Conservation (phyloP, 2,888 invertebrate genomes). For the Lithodes maja region DNA sequence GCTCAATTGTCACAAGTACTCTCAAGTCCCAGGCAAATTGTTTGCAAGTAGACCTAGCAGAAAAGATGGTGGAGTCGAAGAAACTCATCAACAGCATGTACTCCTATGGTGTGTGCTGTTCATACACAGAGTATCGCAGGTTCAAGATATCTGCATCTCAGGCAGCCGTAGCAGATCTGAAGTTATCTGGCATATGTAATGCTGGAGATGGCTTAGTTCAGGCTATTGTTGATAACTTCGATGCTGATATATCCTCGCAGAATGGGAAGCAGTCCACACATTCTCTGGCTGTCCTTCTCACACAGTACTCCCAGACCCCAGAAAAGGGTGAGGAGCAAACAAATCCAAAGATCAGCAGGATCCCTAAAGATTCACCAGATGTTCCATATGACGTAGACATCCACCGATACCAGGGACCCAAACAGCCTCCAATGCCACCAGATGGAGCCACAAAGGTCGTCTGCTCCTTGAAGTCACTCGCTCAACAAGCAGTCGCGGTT, state of each 20-base stretch:
- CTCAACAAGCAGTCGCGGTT: neutral
- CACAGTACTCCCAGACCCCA: neutral
- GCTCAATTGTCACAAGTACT: too few species aligned
- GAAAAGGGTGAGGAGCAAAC: too few species aligned
- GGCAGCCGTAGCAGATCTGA: too few species aligned
- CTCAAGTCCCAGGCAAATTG: too few species aligned
- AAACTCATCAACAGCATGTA: conserved; percentile 20
- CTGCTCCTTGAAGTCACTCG: neutral
- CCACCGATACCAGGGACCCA: neutral
- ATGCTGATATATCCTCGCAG: neutral
- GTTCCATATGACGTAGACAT: neutral
- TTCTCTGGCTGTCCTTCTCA: neutral
- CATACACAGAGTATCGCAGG: neutral
- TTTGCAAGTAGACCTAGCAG: too few species aligned
- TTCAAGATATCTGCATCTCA: conserved; percentile 13
- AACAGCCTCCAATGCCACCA: neutral
- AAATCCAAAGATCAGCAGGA: neutral
- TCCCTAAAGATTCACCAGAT: neutral
- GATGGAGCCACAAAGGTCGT: neutral
- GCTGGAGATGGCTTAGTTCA: conserved; percentile 1
- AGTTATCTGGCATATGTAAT: too few species aligned
- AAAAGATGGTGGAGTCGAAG: conserved; percentile 16
- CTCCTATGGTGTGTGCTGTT: neutral
- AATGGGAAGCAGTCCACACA: neutral
- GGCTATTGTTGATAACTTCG: neutral